A percentile compares a stretch with the other conserved stretches of the same genome.
Conservation (phyloP, 1,140 invertebrate genomes). For the Trichonephila inaurata region DNA sequence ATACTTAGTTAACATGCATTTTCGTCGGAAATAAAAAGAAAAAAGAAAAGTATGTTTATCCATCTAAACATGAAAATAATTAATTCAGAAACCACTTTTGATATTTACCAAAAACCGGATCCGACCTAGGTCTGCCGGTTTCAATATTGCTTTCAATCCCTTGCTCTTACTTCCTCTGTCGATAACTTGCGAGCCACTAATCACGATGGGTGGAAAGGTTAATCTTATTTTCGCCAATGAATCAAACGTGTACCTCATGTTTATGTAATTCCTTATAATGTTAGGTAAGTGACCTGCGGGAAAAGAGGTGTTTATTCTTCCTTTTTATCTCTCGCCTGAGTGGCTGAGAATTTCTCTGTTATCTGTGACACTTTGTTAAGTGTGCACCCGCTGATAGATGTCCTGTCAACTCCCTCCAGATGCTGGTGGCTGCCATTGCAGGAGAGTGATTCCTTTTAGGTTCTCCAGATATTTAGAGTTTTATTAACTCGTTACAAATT, state of each 20-base stretch:
- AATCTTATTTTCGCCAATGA: slow-evolving; percentile 69
- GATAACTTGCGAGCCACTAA: slow-evolving; percentile 53
- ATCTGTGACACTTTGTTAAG: not conserved
- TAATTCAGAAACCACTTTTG: not conserved
- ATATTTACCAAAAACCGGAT: not conserved
- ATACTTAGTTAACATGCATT: too few relatives aligned
- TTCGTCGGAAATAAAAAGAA: too few relatives aligned
- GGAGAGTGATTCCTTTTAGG: too few relatives aligned
- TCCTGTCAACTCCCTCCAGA: not conserved
- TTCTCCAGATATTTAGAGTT: too few relatives aligned
- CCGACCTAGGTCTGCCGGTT: too few relatives aligned
- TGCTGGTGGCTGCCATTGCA: not conserved
- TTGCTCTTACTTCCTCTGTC: not conserved
- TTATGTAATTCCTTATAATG: slow-evolving; percentile 65
- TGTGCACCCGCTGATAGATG: not conserved
- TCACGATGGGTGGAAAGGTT: slow-evolving; percentile 68
- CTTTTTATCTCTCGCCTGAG: not conserved
- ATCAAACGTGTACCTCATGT: slow-evolving; percentile 60
- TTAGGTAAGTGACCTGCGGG: not conserved
- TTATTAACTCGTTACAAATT: too few relatives aligned
- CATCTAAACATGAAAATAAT: too few relatives aligned
- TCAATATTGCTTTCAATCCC: not conserved
- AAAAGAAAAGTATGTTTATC: too few relatives aligned
- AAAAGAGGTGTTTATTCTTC: not conserved
- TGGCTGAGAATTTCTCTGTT: slow-evolving; percentile 8